phyloP scores from a whole-genome alignment of 2,113 vertebrate genomes.

The Pseudois nayaur region DNA sequence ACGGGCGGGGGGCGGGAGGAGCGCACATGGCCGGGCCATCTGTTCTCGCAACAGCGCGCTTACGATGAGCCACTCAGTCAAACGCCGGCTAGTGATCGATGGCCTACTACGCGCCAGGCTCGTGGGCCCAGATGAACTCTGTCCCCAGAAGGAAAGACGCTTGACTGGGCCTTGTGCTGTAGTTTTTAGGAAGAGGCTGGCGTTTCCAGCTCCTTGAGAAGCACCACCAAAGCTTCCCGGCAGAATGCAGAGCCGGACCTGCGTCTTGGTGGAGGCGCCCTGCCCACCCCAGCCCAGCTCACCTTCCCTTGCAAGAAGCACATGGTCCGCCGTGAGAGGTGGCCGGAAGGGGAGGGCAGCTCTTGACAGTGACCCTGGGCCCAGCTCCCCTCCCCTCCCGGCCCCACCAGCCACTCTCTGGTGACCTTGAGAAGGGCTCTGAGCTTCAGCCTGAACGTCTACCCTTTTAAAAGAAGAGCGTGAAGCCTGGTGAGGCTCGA shows the following conservation, averaged over 20 bases:
- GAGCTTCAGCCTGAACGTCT: not conserved
- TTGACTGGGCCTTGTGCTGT: not conserved
- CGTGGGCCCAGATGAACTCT: not conserved
- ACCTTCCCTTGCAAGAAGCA: rapidly evolving
- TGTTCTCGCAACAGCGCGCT: not conserved
- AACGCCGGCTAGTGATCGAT: not conserved
- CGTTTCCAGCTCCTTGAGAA: not conserved
- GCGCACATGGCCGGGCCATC: not conserved
- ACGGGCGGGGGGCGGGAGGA: not conserved
- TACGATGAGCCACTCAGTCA: not conserved
- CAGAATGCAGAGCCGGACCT: rapidly evolving
- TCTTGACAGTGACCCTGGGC: not conserved
- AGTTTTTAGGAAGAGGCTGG: not conserved
- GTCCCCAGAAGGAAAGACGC: not conserved
- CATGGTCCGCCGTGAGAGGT: rapidly evolving
- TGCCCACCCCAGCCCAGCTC: not conserved
- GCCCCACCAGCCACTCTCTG: not conserved
- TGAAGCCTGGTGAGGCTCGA: rapidly evolving
- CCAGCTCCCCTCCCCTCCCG: rapidly evolving
- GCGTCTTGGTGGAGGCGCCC: too few species aligned
- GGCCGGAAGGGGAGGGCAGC: not conserved
- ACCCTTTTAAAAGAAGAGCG: not conserved
- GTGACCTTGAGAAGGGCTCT: not conserved
- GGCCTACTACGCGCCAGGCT: not conserved
- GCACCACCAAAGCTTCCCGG: rapidly evolving